Conservation (phyloP, 2,113 vertebrate species). For the Macquaria ambigua region DNA sequence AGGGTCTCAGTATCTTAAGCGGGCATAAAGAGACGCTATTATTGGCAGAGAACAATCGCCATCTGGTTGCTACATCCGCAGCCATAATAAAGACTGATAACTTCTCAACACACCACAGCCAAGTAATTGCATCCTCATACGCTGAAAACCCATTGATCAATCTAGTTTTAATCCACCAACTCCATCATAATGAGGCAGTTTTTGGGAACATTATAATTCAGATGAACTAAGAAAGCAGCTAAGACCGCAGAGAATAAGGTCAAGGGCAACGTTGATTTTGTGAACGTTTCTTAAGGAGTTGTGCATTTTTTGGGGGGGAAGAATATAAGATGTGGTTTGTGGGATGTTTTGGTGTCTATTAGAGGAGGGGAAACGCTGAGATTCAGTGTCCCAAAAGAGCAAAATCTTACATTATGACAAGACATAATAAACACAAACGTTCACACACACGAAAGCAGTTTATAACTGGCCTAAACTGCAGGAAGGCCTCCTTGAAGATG, state of each 20-base stretch:
- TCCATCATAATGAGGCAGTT: constrained; percentile 35
- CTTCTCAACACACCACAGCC: constrained; percentile 68
- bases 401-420: not conserved
- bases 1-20: constrained; percentile 82
- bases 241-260: constrained; percentile 32
- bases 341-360: not conserved
- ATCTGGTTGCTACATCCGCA: constrained; percentile 82
- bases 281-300: not conserved
- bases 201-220: not conserved
- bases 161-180: constrained; percentile 49
- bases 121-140: constrained; percentile 65
- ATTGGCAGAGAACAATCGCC: constrained; percentile 82
- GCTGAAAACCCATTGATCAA: constrained; percentile 55
- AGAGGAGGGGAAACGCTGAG: not conserved
- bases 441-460: constrained; percentile 7
- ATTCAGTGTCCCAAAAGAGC: not conserved
- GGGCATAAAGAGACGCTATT: constrained; percentile 78
- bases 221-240: not conserved
- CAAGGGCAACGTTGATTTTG: not conserved
- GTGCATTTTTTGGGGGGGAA: no score
- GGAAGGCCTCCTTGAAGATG: not conserved
- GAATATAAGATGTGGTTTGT: not conserved
- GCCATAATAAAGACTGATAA: constrained; percentile 83
- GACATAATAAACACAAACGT: constrained; percentile 11
- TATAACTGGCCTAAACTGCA: not conserved